A percentile compares a stretch with the other conserved stretches of the same genome.
Evolutionary conservation across 2,113 vertebrate species (phyloP).

Genomic region (Salvelinus fontinalis): DNA sequence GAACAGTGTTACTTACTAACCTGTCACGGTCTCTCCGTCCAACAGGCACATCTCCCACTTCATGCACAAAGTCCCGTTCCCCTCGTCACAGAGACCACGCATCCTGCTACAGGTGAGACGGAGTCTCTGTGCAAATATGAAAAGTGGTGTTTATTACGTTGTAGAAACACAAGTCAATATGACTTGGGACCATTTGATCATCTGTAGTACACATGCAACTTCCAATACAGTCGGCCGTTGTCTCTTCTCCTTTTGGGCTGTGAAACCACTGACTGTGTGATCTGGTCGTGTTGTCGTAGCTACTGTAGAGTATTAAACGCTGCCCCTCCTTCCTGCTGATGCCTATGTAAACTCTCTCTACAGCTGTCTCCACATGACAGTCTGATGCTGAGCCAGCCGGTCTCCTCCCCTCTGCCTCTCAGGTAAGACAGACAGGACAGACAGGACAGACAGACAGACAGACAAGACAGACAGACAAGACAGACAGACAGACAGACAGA

Average conservation of each 20-base stretch:
- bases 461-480: too few species aligned
- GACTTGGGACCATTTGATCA: too few species aligned
- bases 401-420: constrained; percentile 93
- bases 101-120: constrained; percentile 91
- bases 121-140: not conserved
- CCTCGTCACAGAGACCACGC: constrained; percentile 91
- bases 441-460: too few species aligned
- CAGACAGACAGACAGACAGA: too few species aligned
- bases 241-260: not conserved
- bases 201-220: too few species aligned
- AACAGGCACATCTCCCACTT: constrained; percentile 95
- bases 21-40: constrained; percentile 29
- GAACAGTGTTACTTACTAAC: too few species aligned
- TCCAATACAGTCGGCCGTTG: too few species aligned
- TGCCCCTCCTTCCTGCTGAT: not conserved
- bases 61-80: constrained; percentile 97
- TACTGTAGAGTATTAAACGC: not conserved
- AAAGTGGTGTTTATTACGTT: too few species aligned
- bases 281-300: not conserved
- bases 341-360: constrained; percentile 32
- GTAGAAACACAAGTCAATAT: too few species aligned
- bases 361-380: constrained; percentile 96
- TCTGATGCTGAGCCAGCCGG: constrained; percentile 95
- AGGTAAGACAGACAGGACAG: constrained; percentile 73
- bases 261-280: constrained; percentile 6